A percentile compares a stretch with the other conserved stretches of the same genome.
These are phyloP conservation scores for Poeciliopsis prolifica DNA, from an alignment of 2,113 vertebrate species.

Conservation along the genomic window DNA sequence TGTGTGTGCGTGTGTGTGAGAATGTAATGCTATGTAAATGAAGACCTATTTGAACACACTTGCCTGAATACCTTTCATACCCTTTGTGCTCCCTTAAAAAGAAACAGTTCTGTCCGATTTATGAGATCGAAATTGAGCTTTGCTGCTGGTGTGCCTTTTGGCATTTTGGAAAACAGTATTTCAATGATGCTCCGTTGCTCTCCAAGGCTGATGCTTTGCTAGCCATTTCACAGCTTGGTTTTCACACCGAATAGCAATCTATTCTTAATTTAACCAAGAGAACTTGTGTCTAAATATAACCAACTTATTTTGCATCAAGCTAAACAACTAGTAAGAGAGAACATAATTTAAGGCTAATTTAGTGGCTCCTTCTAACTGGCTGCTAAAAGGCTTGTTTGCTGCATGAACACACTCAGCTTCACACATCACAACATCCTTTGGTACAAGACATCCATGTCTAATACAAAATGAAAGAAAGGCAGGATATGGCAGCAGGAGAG, in stretches of 20 bases:
- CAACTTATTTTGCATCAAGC: not conserved
- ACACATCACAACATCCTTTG: not conserved
- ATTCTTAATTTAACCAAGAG: not conserved
- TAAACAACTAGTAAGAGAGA: not conserved
- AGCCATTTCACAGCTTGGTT: not conserved
- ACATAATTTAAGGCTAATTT: not conserved
- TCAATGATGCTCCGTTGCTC: not conserved
- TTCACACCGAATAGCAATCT: not conserved
- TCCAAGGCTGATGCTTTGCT: not conserved
- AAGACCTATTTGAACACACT: conserved; percentile 5
- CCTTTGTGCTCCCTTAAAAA: not conserved
- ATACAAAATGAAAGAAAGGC: no score
- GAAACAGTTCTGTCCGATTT: not conserved
- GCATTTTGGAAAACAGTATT: not conserved
- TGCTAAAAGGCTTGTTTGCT: not conserved
- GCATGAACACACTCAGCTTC: not conserved
- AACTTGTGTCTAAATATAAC: not conserved
- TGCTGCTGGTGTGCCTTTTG: not conserved
- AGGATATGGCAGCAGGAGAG: no score
- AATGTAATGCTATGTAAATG: conserved; percentile 29
- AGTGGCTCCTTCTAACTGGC: not conserved
- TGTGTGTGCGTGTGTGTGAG: not conserved
- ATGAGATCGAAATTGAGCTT: not conserved
- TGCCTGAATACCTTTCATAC: not conserved
- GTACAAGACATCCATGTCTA: not conserved